phyloP scores from a whole-genome alignment of 2,797 vertebrate genomes.

The Sebastes nivosus region DNA sequence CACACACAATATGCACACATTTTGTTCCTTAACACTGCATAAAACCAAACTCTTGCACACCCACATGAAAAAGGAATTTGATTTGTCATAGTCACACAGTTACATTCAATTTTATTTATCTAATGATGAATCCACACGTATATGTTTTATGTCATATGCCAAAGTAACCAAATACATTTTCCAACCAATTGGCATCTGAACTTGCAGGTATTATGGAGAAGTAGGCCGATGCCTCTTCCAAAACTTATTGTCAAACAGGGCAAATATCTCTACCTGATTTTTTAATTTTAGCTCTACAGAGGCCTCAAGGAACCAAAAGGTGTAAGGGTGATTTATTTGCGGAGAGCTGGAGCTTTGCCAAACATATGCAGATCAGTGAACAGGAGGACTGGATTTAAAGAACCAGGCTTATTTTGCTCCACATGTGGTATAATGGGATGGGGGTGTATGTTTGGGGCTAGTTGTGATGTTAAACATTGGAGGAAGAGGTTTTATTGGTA shows the following conservation, averaged over 20 bases:
- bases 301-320: neutral
- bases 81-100: neutral
- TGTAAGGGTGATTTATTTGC: neutral
- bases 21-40: neutral
- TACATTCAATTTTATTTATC: neutral
- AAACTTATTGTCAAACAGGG: neutral
- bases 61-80: neutral
- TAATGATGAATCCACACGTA: neutral
- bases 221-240: neutral
- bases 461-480: neutral
- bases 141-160: neutral
- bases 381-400: neutral
- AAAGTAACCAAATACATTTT: neutral
- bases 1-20: neutral
- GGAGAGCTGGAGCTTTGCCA: neutral
- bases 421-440: neutral
- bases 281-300: neutral
- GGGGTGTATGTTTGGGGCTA: neutral
- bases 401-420: neutral
- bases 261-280: neutral
- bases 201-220: neutral
- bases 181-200: neutral
- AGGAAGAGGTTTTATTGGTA: neutral
- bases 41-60: neutral
- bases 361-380: neutral